Evolutionary conservation across 35 echinoderm and acorn worm species (phyloP).

Genomic region (Apostichopus japonicus): DNA sequence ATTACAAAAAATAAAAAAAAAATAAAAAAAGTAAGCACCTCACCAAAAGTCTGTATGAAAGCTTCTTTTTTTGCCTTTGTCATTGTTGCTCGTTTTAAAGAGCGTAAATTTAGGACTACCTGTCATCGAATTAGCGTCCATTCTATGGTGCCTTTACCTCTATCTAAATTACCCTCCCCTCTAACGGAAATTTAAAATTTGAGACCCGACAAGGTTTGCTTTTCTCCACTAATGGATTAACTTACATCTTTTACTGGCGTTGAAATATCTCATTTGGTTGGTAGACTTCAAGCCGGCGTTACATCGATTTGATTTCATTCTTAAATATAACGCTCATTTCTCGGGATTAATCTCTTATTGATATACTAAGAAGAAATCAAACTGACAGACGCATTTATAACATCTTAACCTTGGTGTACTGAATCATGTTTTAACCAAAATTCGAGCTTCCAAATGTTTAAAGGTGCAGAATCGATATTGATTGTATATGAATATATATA

Average conservation of each 20-base stretch:
- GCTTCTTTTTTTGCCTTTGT: not conserved
- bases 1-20: not conserved
- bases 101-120: not conserved
- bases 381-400: no score
- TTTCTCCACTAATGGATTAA: conserved; percentile 36
- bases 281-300: conserved; percentile 29
- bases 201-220: conserved; percentile 42
- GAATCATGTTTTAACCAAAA: no score
- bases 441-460: no score
- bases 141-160: not conserved
- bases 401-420: no score
- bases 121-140: not conserved
- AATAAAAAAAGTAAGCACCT: no score
- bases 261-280: conserved; percentile 36
- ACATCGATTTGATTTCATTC: not conserved
- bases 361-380: not conserved
- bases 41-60: no score
- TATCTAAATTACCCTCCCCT: not conserved
- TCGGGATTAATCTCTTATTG: not conserved
- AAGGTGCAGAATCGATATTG: no score
- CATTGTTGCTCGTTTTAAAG: not conserved
- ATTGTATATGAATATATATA: no score
- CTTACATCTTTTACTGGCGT: not conserved
- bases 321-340: not conserved
- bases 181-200: conserved; percentile 44